Conservation (phyloP, 2,113 vertebrate species). For the Peromyscus polionotus region DNA sequence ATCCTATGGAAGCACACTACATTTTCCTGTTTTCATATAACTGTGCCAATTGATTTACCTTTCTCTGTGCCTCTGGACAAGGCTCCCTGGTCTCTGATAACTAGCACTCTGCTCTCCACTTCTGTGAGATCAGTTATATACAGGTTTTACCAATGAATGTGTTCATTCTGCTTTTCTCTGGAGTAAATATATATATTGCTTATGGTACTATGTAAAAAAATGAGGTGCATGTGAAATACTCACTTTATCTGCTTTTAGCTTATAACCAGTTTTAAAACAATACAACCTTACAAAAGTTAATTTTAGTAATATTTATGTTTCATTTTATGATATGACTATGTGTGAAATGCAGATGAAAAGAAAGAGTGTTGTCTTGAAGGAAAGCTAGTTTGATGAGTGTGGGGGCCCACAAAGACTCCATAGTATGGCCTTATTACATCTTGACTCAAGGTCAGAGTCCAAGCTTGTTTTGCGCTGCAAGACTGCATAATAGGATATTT, state of each 20-base stretch:
- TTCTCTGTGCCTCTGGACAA: no score
- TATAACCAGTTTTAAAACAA: slow-evolving; percentile 34
- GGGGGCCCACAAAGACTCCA: no score
- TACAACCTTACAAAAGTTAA: background rate
- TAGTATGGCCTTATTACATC: no score
- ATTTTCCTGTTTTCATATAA: background rate
- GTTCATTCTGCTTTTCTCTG: background rate
- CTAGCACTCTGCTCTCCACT: background rate
- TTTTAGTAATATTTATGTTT: background rate
- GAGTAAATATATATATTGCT: background rate
- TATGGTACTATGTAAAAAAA: background rate
- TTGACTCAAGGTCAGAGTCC: no score
- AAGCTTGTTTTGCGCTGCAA: no score
- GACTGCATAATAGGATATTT: no score
- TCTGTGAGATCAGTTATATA: background rate
- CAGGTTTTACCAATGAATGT: background rate
- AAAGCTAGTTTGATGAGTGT: background rate
- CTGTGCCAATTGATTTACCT: background rate
- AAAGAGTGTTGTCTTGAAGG: background rate
- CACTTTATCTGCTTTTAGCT: background rate
- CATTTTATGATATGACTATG: background rate
- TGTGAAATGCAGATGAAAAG: background rate
- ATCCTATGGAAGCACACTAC: background rate
- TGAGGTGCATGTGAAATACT: background rate
- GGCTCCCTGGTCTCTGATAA: background rate